These are phyloP conservation scores for Prunella himalayana DNA, from an alignment of 2,113 vertebrate genomes.

Conservation along the genomic window DNA sequence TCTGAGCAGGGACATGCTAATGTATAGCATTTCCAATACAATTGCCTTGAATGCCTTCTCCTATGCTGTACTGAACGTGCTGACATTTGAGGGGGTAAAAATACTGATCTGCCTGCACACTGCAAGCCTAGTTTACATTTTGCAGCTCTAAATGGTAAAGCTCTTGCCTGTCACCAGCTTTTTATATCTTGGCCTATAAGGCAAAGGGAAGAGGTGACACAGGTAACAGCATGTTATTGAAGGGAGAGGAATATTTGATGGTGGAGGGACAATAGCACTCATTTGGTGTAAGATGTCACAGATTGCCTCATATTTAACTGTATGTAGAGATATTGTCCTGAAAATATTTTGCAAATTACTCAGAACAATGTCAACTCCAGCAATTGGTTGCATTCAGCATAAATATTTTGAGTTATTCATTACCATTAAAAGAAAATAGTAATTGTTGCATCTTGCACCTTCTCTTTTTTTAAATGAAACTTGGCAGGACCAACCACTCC, in stretches of 20 bases:
- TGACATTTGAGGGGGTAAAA: background rate
- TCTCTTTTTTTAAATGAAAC: background rate
- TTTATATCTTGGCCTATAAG: background rate
- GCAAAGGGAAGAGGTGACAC: background rate
- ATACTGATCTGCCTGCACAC: fast-evolving
- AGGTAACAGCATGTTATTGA: background rate
- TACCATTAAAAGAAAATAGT: background rate
- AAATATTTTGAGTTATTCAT: constrained; percentile 10
- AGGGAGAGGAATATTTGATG: background rate
- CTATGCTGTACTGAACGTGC: fast-evolving
- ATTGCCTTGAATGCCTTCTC: background rate
- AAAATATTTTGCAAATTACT: background rate
- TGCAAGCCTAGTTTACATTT: background rate
- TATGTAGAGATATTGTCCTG: background rate
- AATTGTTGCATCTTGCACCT: background rate
- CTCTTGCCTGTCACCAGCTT: background rate
- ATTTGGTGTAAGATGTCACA: background rate
- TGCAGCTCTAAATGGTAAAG: background rate
- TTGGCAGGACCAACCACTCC: background rate
- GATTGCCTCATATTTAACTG: background rate
- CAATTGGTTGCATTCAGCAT: background rate
- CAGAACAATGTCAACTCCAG: background rate
- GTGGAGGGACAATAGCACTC: background rate
- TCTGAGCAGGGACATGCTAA: background rate
- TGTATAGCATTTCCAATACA: background rate